Conservation (phyloP, 2,888 invertebrate genomes). For the Bellardia bayeri region DNA sequence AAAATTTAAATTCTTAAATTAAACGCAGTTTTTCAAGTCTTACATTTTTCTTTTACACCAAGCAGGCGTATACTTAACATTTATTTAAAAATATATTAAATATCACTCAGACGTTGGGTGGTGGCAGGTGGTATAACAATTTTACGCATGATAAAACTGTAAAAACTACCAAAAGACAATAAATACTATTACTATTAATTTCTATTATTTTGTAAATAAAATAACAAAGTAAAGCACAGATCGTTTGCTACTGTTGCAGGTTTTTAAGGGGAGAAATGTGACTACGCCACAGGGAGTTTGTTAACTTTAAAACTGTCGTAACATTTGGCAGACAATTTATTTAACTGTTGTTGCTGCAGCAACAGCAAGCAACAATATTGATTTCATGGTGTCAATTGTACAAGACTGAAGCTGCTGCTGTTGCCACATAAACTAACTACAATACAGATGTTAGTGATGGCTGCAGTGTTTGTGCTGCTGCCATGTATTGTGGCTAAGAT, state of each 20-base stretch:
- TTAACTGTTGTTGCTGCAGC: slow-evolving; percentile 36
- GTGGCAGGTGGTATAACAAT: background rate
- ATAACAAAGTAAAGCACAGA: background rate
- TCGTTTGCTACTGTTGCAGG: background rate
- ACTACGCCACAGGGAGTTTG: slow-evolving; percentile 25
- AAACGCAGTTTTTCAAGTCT: too few relatives aligned
- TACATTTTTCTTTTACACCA: too few relatives aligned
- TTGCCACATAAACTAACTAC: slow-evolving; percentile 39
- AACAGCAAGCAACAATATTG: slow-evolving; percentile 50
- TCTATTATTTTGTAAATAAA: background rate
- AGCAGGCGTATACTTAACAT: slow-evolving; percentile 1
- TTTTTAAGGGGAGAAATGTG: slow-evolving; percentile 4
- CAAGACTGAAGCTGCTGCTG: background rate
- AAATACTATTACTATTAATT: slow-evolving; percentile 18
- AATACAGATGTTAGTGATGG: background rate
- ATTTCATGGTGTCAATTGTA: slow-evolving; percentile 59
- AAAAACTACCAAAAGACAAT: slow-evolving; percentile 20
- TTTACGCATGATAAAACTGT: slow-evolving; percentile 35
- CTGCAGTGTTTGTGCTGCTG: slow-evolving; percentile 17
- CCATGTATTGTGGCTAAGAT: slow-evolving; percentile 21
- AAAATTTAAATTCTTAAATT: too few relatives aligned
- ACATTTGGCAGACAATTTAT: slow-evolving; percentile 69
- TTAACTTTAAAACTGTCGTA: slow-evolving; percentile 66
- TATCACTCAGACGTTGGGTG: slow-evolving; percentile 20
- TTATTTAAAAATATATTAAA: background rate